Base-by-base conservation (phyloP, 2,888 invertebrate species). In the Microchrysa polita region DNA sequence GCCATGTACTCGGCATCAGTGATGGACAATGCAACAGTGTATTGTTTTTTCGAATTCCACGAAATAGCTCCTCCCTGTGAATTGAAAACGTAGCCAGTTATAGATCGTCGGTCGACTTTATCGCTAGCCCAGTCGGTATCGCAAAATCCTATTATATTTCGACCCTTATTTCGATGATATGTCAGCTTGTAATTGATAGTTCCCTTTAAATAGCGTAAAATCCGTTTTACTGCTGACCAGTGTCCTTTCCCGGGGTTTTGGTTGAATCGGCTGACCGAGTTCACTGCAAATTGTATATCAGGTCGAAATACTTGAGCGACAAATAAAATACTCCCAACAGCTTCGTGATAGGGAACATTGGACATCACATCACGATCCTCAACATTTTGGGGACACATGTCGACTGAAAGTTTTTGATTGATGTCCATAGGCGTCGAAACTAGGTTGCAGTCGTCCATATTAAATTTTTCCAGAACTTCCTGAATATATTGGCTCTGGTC, bases 221-320 rank as follows among this genome's bases (percentile, higher is more conserved):
- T 23, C 63, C 71, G 23, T 75, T 75, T 65, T 59, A 57, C 61
- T 22, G 69, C 75, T 48, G 57, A 27, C 27, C 73, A 42, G 63
- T 75, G 75, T 48, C 61, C 61, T 1, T 61, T 53, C 14, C 65
- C 60, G 14, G 22, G 73, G 65, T 61, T 65, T 20, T 60, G 18
- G 14, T 67, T 75, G 52, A 53, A 73, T 48, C 75, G 74, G 14
- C 77, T 78, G 12, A 78, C 74, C 72, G 75, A 69, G 42, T 75
- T 76, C n/a, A 77, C 76, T 12, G 77, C 76, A 53, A 75, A 73
- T 34, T 65, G 60, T 22, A 77, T 78, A 75, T 73, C n/a, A 74
- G 72, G 23, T 77, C 55, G 71, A 77, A 78, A 20, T 74, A 72
- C 34, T 76, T 65, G 48, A 74, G 74, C 18, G n/a, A n/a, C n/a